Percentiles rank a stretch among this genome's conserved stretches.
Conservation (phyloP, 2,888 invertebrate species). For the Neuroscelio doddi region DNA sequence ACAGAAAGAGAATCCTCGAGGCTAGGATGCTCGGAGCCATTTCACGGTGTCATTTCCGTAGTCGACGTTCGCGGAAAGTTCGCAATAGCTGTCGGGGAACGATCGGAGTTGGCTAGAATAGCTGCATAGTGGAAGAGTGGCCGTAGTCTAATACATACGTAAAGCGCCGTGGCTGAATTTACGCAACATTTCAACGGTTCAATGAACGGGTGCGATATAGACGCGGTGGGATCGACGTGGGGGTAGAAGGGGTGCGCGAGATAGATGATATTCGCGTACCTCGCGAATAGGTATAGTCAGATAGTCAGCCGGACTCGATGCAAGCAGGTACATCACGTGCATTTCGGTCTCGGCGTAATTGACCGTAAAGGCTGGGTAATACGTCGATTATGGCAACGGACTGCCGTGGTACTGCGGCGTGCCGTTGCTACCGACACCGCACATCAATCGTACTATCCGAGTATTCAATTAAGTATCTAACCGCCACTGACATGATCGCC, state of each 20-base stretch:
- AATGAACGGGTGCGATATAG: slow-evolving; percentile 9
- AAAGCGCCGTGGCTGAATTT: too few relatives aligned
- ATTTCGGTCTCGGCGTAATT: slow-evolving; percentile 56
- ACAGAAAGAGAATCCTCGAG: slow-evolving; percentile 20
- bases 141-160: too few relatives aligned
- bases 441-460: slow-evolving; percentile 63
- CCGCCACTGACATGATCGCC: slow-evolving; percentile 23
- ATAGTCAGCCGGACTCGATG: slow-evolving; percentile 29
- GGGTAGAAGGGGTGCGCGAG: slow-evolving; percentile 27
- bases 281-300: slow-evolving; percentile 36
- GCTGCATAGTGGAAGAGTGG: background rate
- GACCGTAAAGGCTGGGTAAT: slow-evolving; percentile 56
- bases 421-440: slow-evolving; percentile 59
- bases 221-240: slow-evolving; percentile 25
- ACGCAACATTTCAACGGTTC: slow-evolving; percentile 35
- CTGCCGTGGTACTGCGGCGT: slow-evolving; percentile 31
- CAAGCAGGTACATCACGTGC: slow-evolving; percentile 43
- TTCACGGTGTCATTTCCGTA: slow-evolving; percentile 42
- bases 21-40: slow-evolving; percentile 26
- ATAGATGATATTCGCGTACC: slow-evolving; percentile 37
- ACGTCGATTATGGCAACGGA: slow-evolving; percentile 54
- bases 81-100: slow-evolving; percentile 22
- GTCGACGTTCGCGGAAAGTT: slow-evolving; percentile 32
- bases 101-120: slow-evolving; percentile 13
- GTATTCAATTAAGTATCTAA: slow-evolving; percentile 63